These are phyloP conservation scores for Calcarius lapponicus DNA, from an alignment of 2,797 vertebrate genomes.

Conservation along the genomic window DNA sequence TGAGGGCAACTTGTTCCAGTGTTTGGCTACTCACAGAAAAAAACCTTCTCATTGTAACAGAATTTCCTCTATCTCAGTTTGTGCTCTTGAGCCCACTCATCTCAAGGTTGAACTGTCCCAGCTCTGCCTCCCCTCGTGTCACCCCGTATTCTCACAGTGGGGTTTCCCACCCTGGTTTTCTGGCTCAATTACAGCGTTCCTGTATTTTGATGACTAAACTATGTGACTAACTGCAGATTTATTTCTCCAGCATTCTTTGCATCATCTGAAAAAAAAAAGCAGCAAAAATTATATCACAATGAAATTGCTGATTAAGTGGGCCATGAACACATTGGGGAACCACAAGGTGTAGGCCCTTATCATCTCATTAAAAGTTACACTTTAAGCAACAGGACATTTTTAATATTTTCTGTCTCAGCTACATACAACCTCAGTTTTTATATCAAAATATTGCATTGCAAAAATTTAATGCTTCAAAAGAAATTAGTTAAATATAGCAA, in stretches of 20 bases:
- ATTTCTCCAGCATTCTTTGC: neutral
- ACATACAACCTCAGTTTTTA: neutral
- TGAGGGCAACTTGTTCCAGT: neutral
- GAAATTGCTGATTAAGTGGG: neutral
- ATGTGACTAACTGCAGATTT: neutral
- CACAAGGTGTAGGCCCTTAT: neutral
- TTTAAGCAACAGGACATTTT: neutral
- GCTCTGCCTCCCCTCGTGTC: rapidly evolving
- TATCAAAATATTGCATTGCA: neutral
- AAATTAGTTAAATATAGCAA: constrained; percentile 8
- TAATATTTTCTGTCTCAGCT: neutral
- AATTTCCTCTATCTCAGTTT: neutral
- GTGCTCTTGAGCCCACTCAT: neutral
- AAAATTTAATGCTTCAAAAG: neutral
- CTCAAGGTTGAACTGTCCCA: neutral
- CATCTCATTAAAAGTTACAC: neutral
- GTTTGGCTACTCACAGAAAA: neutral
- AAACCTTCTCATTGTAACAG: neutral
- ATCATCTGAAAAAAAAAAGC: neutral
- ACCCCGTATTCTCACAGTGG: neutral
- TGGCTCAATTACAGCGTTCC: neutral
- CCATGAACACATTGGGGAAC: neutral
- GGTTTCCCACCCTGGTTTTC: neutral
- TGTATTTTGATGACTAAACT: neutral
- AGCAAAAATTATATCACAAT: neutral